These are phyloP conservation scores for Leptinotarsa undecemlineata DNA, from an alignment of 1,140 invertebrate species.

Conservation along the genomic window DNA sequence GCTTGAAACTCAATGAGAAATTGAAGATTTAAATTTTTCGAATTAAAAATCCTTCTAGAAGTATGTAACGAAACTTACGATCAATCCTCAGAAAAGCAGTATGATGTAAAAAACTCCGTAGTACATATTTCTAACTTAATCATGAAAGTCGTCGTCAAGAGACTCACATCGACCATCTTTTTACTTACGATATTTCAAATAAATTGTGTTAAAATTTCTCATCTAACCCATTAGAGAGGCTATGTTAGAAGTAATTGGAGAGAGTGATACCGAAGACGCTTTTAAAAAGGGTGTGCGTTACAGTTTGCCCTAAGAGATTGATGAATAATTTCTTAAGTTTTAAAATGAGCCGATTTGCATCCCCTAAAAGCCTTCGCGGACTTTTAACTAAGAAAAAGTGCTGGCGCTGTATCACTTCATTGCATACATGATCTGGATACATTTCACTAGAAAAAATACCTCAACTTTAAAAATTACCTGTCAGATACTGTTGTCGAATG, in stretches of 20 bases:
- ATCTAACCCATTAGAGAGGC: constrained; percentile 25
- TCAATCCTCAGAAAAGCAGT: no score
- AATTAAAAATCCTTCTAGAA: no score
- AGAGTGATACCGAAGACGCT: constrained; percentile 21
- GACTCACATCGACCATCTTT: neutral
- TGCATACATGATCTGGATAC: constrained; percentile 4
- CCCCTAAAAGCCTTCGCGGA: constrained; percentile 13
- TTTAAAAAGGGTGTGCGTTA: constrained; percentile 24
- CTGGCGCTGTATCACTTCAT: constrained; percentile 6
- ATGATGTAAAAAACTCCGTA: no score
- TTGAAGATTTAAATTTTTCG: no score
- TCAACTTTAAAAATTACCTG: no score
- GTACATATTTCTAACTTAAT: no score
- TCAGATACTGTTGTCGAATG: no score
- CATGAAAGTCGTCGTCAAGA: no score
- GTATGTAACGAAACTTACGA: no score
- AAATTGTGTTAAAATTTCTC: constrained; percentile 23
- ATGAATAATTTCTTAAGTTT: constrained; percentile 28
- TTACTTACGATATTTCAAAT: constrained; percentile 21
- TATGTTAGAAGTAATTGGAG: constrained; percentile 14
- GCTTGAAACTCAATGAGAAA: no score
- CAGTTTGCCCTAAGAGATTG: constrained; percentile 27
- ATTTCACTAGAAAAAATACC: no score
- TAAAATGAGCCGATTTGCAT: constrained; percentile 21
- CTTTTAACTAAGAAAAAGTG: constrained; percentile 18